A percentile compares a stretch with the other conserved stretches of the same genome.
Conservation (phyloP, 2,113 vertebrate genomes). For the Notiomystis cincta region DNA sequence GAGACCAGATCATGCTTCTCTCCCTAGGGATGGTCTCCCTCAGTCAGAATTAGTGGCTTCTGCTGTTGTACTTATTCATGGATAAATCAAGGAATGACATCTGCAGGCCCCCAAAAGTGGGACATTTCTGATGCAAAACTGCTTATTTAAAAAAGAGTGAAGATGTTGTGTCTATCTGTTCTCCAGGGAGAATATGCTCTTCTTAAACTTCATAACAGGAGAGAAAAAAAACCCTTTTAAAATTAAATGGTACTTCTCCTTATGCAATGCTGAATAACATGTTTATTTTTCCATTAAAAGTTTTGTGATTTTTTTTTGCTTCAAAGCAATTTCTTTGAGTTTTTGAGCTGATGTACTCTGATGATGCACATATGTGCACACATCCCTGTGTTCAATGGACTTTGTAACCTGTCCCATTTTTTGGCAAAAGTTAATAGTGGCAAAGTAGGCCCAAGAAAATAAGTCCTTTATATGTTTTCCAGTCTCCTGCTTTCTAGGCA, state of each 20-base stretch:
- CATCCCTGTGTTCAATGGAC: rapidly evolving
- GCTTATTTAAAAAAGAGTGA: background rate
- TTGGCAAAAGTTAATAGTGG: background rate
- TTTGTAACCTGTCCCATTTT: background rate
- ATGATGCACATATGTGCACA: background rate
- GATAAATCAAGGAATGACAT: background rate
- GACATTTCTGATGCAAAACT: background rate
- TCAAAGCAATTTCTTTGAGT: background rate
- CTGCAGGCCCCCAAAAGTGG: background rate
- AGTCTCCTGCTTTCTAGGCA: background rate
- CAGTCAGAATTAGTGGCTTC: background rate
- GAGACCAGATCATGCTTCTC: background rate
- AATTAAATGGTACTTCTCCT: background rate
- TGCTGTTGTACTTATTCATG: background rate
- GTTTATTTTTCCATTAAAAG: background rate
- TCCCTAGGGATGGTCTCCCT: background rate
- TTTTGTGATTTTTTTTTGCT: background rate
- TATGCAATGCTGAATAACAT: background rate
- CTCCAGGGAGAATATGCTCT: background rate
- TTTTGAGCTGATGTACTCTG: background rate
- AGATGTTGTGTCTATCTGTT: background rate
- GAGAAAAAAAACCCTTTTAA: background rate
- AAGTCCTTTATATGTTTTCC: background rate
- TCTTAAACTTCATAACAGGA: background rate
- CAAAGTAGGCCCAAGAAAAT: background rate